Percentiles rank a stretch among this genome's conserved stretches.
These are phyloP conservation scores for Chromobotia macracanthus DNA, from an alignment of 2,797 vertebrate species.

Conservation along the genomic window DNA sequence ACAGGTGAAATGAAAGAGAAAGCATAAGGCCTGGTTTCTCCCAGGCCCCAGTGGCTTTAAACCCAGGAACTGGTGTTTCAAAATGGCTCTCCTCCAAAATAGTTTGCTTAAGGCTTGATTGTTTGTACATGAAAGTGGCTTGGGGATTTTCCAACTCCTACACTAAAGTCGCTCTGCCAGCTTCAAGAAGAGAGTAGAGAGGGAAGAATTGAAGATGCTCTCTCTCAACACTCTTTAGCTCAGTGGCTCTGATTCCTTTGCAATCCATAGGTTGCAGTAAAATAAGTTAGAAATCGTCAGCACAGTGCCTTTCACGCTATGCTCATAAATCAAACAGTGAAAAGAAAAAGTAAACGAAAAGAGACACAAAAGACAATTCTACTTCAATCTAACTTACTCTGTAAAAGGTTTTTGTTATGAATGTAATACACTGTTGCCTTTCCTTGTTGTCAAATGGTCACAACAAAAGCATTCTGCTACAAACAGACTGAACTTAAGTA, in stretches of 20 bases:
- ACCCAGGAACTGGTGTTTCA: slow-evolving; percentile 82
- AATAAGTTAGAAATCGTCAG: slow-evolving; percentile 64
- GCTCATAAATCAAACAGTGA: slow-evolving; percentile 69
- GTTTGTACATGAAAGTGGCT: slow-evolving; percentile 81
- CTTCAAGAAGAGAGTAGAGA: slow-evolving; percentile 56
- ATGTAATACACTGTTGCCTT: slow-evolving; percentile 71
- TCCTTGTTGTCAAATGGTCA: slow-evolving; percentile 63
- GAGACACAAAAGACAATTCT: slow-evolving; percentile 73
- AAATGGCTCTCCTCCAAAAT: slow-evolving; percentile 94
- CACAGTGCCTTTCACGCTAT: slow-evolving; percentile 73
- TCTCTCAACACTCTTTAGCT: slow-evolving; percentile 71
- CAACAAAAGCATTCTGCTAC: slow-evolving; percentile 66
- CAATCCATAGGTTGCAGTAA: slow-evolving; percentile 98
- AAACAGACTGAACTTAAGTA: slow-evolving; percentile 72
- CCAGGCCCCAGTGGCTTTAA: slow-evolving; percentile 69
- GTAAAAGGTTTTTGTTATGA: slow-evolving; percentile 68
- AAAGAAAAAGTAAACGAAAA: slow-evolving; percentile 67
- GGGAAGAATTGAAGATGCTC: slow-evolving; percentile 53
- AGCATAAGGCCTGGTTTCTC: slow-evolving; percentile 68
- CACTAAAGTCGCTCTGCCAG: slow-evolving; percentile 43
- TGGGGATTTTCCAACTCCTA: slow-evolving; percentile 60
- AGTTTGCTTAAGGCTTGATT: slow-evolving; percentile 93
- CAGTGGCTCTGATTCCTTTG: slow-evolving; percentile 89
- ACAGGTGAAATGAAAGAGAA: slow-evolving; percentile 55
- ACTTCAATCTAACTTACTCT: slow-evolving; percentile 75